Percentiles rank a stretch among this genome's conserved stretches.
Conservation (phyloP, 1,140 invertebrate species). For the Chrysopa pallens region DNA sequence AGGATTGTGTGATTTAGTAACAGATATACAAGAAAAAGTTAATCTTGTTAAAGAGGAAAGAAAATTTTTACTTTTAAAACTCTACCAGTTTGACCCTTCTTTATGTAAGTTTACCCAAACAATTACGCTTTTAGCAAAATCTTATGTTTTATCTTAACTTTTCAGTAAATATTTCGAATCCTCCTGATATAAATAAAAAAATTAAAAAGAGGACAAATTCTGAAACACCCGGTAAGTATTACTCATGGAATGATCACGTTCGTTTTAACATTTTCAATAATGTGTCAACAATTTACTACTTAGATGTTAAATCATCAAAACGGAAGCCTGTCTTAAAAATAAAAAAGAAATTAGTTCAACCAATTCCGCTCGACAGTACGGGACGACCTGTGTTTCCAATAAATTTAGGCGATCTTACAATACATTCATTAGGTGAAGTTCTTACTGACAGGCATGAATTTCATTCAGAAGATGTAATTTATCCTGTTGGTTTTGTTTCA, state of each 20-base stretch:
- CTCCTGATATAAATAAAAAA: too few species aligned
- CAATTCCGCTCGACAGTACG: conserved; percentile 42
- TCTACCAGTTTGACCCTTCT: conserved; percentile 37
- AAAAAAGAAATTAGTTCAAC: conserved; percentile 34
- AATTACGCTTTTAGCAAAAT: too few species aligned
- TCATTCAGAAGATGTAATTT: conserved; percentile 54
- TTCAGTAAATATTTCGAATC: too few species aligned
- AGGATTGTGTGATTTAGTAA: conserved; percentile 61
- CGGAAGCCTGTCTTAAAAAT: conserved; percentile 15
- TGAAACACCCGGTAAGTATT: too few species aligned
- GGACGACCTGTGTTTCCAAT: conserved; percentile 61
- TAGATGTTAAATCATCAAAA: conserved; percentile 10
- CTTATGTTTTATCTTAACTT: too few species aligned
- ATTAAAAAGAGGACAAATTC: too few species aligned
- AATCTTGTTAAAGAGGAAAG: conserved; percentile 55
- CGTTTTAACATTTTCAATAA: too few species aligned
- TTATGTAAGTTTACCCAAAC: background rate
- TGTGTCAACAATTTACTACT: too few species aligned
- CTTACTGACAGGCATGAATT: conserved; percentile 46
- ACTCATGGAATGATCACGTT: too few species aligned
- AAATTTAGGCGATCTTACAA: conserved; percentile 46
- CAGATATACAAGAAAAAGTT: conserved; percentile 56
- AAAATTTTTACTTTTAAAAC: conserved; percentile 47
- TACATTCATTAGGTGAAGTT: conserved; percentile 65
- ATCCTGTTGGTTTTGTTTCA: conserved; percentile 63